Evolutionary conservation across 2,113 vertebrate species (phyloP), one percentile per base, ranked within the genome.

Genomic region (Climacteris rufus): DNA sequence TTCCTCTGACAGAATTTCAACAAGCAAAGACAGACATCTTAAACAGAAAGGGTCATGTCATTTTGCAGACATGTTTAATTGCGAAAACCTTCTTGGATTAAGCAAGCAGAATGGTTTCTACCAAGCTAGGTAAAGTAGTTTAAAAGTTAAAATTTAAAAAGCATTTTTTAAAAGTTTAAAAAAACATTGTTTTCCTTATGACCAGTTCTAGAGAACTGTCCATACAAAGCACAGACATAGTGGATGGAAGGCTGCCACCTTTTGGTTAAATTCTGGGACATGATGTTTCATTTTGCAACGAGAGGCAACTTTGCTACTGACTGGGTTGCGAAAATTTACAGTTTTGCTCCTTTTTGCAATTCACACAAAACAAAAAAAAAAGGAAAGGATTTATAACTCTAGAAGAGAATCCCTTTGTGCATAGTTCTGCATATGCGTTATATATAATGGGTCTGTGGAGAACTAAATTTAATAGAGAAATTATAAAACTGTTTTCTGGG

Each of bases 221-320:
- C 50, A 42, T 49, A 47, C 40, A 53, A 61, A 78, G 68, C 27
- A 24, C 13, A 59, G n/a, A 35, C 23, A 50, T 15, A 49, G 24
- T 16, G 78, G 78, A 91, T 70, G 25, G 91, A 86, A 96, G 71
- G 59, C 83, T 96, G 91, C 57, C 66, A 86, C 49, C 89, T 96
- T 86, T 94, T 69, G 83, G 89, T 89, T 76, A 52, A 40, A 54
- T 75, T 83, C 44, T 64, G 49, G 24, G 72, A 75, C 2, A 1
- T 10, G 28, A 45, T 31, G 33, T 81, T 63, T 61, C 25, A 45
- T 75, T 85, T 82, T 50, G 6, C 45, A 42, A 16, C 25, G n/a
- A 82, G 64, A 65, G 27, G 35, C 35, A 71, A 35, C 27, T 70
- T 74, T 37, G 47, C 15, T 61, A n/a, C 24, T 45, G 30, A 75